These are phyloP conservation scores for Scophthalmus maximus DNA, from an alignment of 2,113 vertebrate genomes.

Conservation along the genomic window DNA sequence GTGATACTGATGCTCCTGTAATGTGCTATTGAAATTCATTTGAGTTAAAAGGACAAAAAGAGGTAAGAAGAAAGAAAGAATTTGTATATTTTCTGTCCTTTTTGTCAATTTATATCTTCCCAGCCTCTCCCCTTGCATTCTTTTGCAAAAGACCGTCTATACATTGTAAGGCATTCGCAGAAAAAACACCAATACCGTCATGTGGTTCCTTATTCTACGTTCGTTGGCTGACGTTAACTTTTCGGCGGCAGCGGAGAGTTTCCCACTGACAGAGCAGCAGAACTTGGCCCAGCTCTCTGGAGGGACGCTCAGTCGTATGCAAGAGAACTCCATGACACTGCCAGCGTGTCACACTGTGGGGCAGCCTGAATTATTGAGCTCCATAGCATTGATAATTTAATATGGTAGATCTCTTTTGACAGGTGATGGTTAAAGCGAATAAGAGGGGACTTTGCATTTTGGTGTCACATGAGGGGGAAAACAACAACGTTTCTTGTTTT, in stretches of 20 bases:
- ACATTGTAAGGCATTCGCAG: neutral
- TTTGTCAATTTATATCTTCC: neutral
- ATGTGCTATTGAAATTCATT: slow-evolving; percentile 34
- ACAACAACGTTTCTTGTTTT: slow-evolving; percentile 1
- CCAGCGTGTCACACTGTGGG: slow-evolving; percentile 46
- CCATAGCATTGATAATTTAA: slow-evolving; percentile 64
- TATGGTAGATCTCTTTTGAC: slow-evolving; percentile 48
- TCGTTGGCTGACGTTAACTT: slow-evolving; percentile 45
- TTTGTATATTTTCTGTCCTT: neutral
- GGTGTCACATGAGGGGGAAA: neutral
- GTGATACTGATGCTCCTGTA: slow-evolving; percentile 22
- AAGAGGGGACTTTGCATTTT: slow-evolving; percentile 12
- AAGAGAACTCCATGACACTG: slow-evolving; percentile 52
- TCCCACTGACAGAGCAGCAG: slow-evolving; percentile 32
- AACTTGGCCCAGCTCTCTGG: slow-evolving; percentile 51
- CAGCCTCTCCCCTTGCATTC: neutral
- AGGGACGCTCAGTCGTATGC: slow-evolving; percentile 50
- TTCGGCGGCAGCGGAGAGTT: slow-evolving; percentile 41
- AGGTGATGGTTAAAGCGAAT: slow-evolving; percentile 25
- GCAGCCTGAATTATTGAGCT: slow-evolving; percentile 68
- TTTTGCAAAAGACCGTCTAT: neutral
- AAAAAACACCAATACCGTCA: slow-evolving; percentile 6
- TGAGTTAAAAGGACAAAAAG: slow-evolving; percentile 32
- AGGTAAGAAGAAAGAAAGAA: neutral
- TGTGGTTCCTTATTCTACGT: slow-evolving; percentile 33